Evolutionary conservation across 2,888 invertebrate genomes (phyloP), one percentile per base, ranked within the genome.

Genomic region (Chymomyza caudatula): DNA sequence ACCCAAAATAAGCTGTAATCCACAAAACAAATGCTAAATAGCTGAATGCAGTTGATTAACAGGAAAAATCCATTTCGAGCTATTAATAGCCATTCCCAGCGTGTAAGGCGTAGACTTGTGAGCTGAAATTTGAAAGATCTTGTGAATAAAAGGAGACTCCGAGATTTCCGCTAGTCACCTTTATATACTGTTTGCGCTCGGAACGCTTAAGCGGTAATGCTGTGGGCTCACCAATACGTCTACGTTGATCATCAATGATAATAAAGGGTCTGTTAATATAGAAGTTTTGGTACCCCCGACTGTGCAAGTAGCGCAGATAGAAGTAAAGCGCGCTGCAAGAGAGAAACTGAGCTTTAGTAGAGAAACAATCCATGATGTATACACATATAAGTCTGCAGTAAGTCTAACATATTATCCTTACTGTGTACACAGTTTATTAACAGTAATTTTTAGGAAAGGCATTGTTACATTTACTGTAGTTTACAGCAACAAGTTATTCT

Each of bases 1-100:
- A 96, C 91, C 94, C 96, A 96, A 87, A 93, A 96, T 0, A 97
- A 90, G 20, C 94, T 93, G 87, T 95, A 96, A 89, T 97, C 97
- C 2, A 94, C 92, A 19, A 93, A 89, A 86, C 97, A 94, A 81
- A 96, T 94, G 53, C 94, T 93, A 23, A 92, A 89, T 13, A 96
- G 91, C 87, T 97, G 96, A 65, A 95, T 90, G 0, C 93, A 92
- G 0, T 94, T 93, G 15, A 94, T 91, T 0, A 92, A 79, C 87
- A 96, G 92, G 71, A 95, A 93, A 89, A 94, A 88, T 6, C 75
- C 66, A 2, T 88, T 86, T 19, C 83, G 78, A 0, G 85, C 78
- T 29, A 90, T 56, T 37, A 77, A 55, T 3, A 76, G 49, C 5
- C 76, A 74, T 69, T 91, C 91, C 4, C 59, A 60, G 17, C 56